phyloP scores from a whole-genome alignment of 2,797 vertebrate genomes.

The Argya squamiceps region DNA sequence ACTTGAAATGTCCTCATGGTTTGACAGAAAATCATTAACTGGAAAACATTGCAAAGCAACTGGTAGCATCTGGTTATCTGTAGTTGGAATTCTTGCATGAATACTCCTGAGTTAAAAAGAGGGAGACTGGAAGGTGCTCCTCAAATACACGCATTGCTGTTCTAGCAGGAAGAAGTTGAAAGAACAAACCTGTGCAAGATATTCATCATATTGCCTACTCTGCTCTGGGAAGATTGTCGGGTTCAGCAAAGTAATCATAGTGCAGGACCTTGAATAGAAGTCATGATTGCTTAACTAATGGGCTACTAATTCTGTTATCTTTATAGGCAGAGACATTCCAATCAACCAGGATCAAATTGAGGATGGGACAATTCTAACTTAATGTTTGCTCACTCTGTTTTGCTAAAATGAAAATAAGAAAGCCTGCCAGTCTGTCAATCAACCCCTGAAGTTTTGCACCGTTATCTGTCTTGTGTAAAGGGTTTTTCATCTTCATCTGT shows the following conservation, averaged over 20 bases:
- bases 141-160: background rate
- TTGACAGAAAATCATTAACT: constrained; percentile 21
- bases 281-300: background rate
- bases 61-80: background rate
- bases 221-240: background rate
- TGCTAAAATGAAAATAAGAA: constrained; percentile 18
- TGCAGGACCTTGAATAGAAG: background rate
- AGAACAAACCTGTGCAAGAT: background rate
- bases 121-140: background rate
- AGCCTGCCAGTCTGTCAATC: background rate
- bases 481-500: background rate
- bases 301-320: constrained; percentile 23
- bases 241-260: background rate
- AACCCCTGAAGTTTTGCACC: background rate
- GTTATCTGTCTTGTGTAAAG: background rate
- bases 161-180: background rate
- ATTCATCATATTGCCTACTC: background rate
- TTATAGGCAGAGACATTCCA: background rate
- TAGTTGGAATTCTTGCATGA: background rate
- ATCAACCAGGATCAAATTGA: background rate
- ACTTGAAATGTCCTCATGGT: background rate
- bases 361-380: background rate
- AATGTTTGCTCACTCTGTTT: background rate
- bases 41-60: background rate
- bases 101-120: background rate